Conservation (phyloP, 2,113 vertebrate species). For the Clinocottus analis region DNA sequence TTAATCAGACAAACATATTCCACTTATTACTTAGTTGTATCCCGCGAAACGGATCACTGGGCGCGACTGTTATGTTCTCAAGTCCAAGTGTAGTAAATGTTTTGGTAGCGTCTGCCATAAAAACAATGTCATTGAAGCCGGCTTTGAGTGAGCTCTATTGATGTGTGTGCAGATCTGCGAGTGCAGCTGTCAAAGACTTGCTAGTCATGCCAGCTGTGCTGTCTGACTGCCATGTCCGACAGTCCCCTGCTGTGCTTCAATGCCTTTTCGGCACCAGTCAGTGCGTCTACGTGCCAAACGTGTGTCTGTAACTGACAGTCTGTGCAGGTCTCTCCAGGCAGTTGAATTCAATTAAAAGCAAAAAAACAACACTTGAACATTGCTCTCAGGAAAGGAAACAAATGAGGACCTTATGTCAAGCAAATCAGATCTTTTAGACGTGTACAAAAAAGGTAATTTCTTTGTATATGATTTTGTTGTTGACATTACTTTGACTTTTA, state of each 20-base stretch:
- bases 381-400: neutral
- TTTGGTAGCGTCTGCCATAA: neutral
- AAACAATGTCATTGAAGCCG: neutral
- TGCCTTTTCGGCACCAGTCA: constrained; percentile 23
- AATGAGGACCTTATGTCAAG: neutral
- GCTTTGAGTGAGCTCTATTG: neutral
- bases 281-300: neutral
- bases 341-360: neutral
- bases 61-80: neutral
- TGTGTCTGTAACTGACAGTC: neutral
- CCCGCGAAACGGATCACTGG: neutral
- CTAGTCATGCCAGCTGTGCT: constrained; percentile 32
- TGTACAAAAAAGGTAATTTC: neutral
- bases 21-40: neutral
- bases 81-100: neutral
- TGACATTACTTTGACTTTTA: constrained; percentile 2
- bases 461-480: neutral
- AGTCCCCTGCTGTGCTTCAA: constrained; percentile 19
- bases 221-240: constrained; percentile 28
- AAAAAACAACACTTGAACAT: neutral
- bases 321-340: neutral
- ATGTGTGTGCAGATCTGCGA: constrained; percentile 27
- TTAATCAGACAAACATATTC: neutral
- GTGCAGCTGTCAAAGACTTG: constrained; percentile 27
- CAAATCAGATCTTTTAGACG: neutral